phyloP scores from a whole-genome alignment of 2,888 invertebrate species.

The Coecobrya sp. region DNA sequence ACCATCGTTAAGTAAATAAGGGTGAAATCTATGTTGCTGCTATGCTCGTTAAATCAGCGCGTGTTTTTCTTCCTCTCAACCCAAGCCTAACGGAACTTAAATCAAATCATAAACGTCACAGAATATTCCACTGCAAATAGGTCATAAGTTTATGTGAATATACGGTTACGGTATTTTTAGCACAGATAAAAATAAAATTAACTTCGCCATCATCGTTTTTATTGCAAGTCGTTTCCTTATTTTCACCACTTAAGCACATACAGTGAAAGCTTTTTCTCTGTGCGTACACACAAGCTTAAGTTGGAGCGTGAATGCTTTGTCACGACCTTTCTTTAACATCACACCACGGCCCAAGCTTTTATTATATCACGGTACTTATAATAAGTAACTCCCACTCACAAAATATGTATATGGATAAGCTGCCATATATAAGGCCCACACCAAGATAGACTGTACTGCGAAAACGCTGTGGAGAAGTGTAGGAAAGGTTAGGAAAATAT shows the following conservation, averaged over 20 bases:
- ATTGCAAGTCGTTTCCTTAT: conserved; percentile 45
- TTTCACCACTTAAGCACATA: not conserved
- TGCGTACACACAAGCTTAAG: not conserved
- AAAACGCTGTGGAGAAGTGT: not conserved
- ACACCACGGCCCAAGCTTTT: conserved; percentile 30
- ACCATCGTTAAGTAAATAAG: conserved; percentile 46
- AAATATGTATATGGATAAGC: not conserved
- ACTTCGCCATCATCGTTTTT: conserved; percentile 49
- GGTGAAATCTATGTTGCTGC: conserved; percentile 15
- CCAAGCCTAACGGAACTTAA: conserved; percentile 8
- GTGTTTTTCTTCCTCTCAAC: conserved; percentile 36
- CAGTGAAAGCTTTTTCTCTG: conserved; percentile 23
- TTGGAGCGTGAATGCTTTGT: conserved; percentile 39
- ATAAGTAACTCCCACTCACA: not conserved
- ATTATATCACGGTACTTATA: conserved; percentile 11
- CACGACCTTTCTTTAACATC: conserved; percentile 66
- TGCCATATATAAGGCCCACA: not conserved
- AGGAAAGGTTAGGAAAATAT: conserved; percentile 38
- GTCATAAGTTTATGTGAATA: conserved; percentile 13
- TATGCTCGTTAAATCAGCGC: conserved; percentile 53
- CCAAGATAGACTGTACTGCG: not conserved
- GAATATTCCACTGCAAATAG: conserved; percentile 35
- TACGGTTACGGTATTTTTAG: conserved; percentile 39
- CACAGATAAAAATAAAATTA: conserved; percentile 60
- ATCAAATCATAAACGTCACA: conserved; percentile 36